A percentile compares a stretch with the other conserved stretches of the same genome.
phyloP scores from a whole-genome alignment of 2,797 vertebrate species.

The Spea hammondii region DNA sequence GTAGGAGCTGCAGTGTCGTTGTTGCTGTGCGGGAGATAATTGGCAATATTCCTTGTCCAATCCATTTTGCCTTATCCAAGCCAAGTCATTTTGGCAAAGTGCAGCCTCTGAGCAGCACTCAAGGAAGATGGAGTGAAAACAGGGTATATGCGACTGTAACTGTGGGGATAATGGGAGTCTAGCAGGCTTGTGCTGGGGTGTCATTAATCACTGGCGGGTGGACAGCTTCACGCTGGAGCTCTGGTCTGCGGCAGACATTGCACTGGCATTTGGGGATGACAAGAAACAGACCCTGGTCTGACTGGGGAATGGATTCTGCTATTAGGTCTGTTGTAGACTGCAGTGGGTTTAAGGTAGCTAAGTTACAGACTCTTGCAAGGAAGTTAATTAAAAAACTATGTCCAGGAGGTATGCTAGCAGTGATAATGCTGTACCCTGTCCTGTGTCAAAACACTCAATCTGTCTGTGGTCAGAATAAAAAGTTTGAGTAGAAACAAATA shows the following conservation, averaged over 20 bases:
- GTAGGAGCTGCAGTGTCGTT: constrained; percentile 24
- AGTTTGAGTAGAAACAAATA: too few species aligned
- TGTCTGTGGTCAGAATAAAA: too few species aligned
- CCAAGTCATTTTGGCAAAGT: constrained; percentile 41
- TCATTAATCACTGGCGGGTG: constrained; percentile 49
- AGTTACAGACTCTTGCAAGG: constrained; percentile 37
- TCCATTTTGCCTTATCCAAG: constrained; percentile 34
- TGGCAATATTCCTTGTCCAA: constrained; percentile 40
- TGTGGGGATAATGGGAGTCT: constrained; percentile 35
- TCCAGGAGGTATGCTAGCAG: too few species aligned
- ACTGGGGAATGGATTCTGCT: constrained; percentile 28
- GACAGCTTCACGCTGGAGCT: constrained; percentile 37
- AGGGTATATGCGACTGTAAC: constrained; percentile 6
- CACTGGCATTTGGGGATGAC: constrained; percentile 47
- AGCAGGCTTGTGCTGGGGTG: constrained; percentile 26
- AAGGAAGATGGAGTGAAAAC: constrained; percentile 22
- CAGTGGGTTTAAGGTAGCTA: constrained; percentile 22
- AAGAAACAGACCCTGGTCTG: constrained; percentile 38
- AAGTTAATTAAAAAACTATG: constrained; percentile 37
- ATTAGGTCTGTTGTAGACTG: constrained; percentile 20
- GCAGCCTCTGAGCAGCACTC: constrained; percentile 7
- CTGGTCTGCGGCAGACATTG: constrained; percentile 33
- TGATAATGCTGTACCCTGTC: too few species aligned
- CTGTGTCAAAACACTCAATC: too few species aligned
- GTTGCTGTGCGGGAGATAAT: constrained; percentile 30